These are phyloP conservation scores for Schlechtendalia chinensis DNA, from an alignment of 1,140 invertebrate genomes.

Conservation along the genomic window DNA sequence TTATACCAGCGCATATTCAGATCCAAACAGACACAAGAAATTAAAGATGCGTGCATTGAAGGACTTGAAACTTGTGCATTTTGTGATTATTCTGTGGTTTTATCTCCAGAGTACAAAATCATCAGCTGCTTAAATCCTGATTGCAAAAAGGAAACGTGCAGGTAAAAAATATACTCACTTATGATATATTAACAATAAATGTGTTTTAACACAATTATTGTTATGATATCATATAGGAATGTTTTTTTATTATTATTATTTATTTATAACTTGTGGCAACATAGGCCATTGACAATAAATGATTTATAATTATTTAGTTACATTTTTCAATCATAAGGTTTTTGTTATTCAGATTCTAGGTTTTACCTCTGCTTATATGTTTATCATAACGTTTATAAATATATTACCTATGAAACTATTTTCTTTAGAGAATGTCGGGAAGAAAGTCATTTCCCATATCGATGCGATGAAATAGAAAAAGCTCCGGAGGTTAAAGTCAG, in stretches of 20 bases:
- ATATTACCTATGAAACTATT: too few relatives aligned
- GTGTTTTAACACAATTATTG: too few relatives aligned
- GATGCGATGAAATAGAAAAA: slow-evolving; percentile 65
- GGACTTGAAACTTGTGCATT: slow-evolving; percentile 66
- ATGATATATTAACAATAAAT: background rate
- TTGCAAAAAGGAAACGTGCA: slow-evolving; percentile 67
- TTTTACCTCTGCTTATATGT: too few relatives aligned
- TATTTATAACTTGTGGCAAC: too few relatives aligned
- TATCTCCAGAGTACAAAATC: slow-evolving; percentile 62
- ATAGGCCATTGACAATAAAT: too few relatives aligned
- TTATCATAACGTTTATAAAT: too few relatives aligned
- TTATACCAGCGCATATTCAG: slow-evolving; percentile 24
- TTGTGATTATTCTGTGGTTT: slow-evolving; percentile 65
- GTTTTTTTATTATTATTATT: too few relatives aligned
- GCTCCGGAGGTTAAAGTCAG: slow-evolving; percentile 60
- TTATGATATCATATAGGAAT: too few relatives aligned
- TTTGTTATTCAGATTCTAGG: too few relatives aligned
- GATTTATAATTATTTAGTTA: too few relatives aligned
- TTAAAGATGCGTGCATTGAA: slow-evolving; percentile 62
- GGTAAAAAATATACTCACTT: slow-evolving; percentile 54
- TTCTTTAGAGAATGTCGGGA: slow-evolving; percentile 59
- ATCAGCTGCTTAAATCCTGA: slow-evolving; percentile 67
- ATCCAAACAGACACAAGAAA: slow-evolving; percentile 60
- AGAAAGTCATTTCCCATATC: slow-evolving; percentile 64
- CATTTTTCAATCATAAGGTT: too few relatives aligned